Base-by-base conservation (phyloP, 2,888 invertebrate genomes). In the Meiosimyza decipiens region DNA sequence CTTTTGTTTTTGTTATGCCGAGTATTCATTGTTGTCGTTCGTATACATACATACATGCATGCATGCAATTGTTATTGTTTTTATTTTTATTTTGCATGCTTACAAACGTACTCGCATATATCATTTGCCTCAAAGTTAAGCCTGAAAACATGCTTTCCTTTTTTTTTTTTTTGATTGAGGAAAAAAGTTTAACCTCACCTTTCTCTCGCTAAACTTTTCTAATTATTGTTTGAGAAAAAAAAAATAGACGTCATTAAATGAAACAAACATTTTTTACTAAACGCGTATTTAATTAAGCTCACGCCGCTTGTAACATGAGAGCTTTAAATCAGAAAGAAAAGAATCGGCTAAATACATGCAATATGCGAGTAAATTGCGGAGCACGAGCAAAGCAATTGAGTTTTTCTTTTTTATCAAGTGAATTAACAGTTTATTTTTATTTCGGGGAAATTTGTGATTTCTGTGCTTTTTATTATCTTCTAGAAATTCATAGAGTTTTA, bases 61-160 rank as follows among this genome's bases (percentile, higher is more conserved):
- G 9, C 9, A 40, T 40, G 62, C 15, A 40, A 9, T 62, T 62
- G 62, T 33, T 62, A n/a, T 62, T 62, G 62, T 7, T 33, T 16
- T 16, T 15, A 33, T 40, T 16, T 16, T 47, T 62, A 2, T n/a
- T n/a, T n/a, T 62, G 2, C 22, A 57, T 57, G 2, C 13, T 18
- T 57, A 28, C 28, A 13, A 18, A 28, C 28, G 13, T 57, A 57
- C 12, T 57, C 12, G 18, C n/a, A 28, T 57, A 11, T 57, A 28
- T 57, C 55, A 55, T 55, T 15, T 15, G 6, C 5, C 22, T 3
- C 9, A 55, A 55, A 55, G 22, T 18, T 55, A 6, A 11, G 9
- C 55, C 55, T 22, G 18, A 18, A 18, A 55, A 22, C 55, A 55
- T 18, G 55, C 55, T 18, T 7, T 22, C 3, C 22, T 18, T 28